These are phyloP conservation scores for Pelusios castaneus DNA, from an alignment of 2,113 vertebrate genomes.

Conservation along the genomic window DNA sequence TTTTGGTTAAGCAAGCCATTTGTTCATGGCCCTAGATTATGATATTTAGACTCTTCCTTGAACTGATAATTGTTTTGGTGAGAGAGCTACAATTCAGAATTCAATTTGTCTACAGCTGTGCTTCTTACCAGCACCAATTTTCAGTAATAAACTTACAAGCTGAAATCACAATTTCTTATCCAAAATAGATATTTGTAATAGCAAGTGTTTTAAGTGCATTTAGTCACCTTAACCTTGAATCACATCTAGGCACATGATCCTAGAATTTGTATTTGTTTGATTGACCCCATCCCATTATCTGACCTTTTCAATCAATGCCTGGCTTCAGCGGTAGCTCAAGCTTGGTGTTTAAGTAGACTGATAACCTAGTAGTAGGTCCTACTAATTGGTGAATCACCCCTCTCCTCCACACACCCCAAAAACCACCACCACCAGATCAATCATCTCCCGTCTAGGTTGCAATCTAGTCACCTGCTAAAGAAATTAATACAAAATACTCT, in stretches of 20 bases:
- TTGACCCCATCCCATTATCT: not conserved
- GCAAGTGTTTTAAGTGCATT: not conserved
- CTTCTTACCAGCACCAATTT: not conserved
- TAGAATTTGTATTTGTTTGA: not conserved
- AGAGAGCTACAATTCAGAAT: not conserved
- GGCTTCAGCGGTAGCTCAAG: not conserved
- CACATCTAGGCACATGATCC: not conserved
- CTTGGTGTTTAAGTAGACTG: not conserved
- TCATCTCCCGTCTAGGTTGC: not conserved
- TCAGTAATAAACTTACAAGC: not conserved
- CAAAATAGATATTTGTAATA: not conserved
- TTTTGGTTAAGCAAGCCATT: not conserved
- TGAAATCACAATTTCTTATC: not conserved
- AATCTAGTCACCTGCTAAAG: not conserved
- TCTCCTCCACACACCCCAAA: not conserved
- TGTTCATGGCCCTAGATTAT: rapidly evolving
- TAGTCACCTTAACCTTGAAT: not conserved
- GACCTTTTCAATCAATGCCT: not conserved
- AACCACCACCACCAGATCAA: not conserved
- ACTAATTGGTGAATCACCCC: not conserved
- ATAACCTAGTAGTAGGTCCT: too few species aligned
- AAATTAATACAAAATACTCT: not conserved
- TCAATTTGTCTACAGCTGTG: not conserved
- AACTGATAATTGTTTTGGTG: not conserved
- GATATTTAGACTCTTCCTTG: not conserved